Conservation (phyloP, 2,797 vertebrate species). For the Euthynnus affinis region DNA sequence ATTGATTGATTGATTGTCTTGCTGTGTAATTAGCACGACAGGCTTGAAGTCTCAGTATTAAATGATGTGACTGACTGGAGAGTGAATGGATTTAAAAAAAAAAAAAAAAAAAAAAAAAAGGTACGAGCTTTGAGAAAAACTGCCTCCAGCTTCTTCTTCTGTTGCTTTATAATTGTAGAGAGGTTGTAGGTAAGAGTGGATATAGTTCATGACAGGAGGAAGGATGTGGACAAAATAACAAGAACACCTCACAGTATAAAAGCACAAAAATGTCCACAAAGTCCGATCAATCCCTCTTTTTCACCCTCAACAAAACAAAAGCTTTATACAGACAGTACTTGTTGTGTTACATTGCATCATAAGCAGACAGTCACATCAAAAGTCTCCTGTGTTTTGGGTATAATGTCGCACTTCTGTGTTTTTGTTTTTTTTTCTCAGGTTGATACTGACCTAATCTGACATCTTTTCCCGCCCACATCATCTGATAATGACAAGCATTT, state of each 20-base stretch:
- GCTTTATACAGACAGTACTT: not conserved
- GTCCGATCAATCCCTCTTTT: conserved; percentile 4
- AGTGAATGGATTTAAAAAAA: conserved; percentile 32
- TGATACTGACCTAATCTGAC: conserved; percentile 22
- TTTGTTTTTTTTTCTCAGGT: conserved; percentile 18
- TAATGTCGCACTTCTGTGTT: not conserved
- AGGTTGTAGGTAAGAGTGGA: not conserved
- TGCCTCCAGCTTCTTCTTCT: conserved; percentile 5
- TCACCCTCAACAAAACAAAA: conserved; percentile 14
- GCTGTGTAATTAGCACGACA: conserved; percentile 64
- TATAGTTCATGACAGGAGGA: not conserved
- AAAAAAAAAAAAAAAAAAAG: too few relatives aligned
- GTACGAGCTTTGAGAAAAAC: conserved; percentile 10
- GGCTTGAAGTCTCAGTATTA: conserved; percentile 59
- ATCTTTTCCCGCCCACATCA: conserved; percentile 21
- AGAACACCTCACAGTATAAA: not conserved
- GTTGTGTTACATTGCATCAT: conserved; percentile 18
- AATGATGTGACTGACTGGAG: conserved; percentile 50
- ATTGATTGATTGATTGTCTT: conserved; percentile 72
- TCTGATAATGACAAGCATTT: conserved; percentile 24
- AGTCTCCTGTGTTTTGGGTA: conserved; percentile 4
- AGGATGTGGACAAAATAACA: conserved; percentile 16
- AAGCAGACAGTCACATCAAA: not conserved
- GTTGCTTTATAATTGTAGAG: not conserved
- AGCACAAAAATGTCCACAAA: not conserved